phyloP scores from a whole-genome alignment of 1,140 invertebrate genomes.

The Galleria mellonella region DNA sequence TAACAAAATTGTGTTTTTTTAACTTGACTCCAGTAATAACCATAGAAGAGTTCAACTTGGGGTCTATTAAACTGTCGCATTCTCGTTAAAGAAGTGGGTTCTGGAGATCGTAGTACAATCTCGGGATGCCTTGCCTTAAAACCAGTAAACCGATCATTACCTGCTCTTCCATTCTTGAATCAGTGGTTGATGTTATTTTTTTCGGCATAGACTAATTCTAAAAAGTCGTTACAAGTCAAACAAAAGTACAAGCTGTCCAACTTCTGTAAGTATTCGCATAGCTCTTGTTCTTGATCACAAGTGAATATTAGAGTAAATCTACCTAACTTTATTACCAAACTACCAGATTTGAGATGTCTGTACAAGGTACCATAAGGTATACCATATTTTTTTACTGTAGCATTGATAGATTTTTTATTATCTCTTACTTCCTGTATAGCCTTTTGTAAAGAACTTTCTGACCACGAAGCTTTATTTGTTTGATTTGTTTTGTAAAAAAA shows the following conservation, averaged over 20 bases:
- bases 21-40: not conserved
- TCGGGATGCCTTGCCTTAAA: constrained; percentile 29
- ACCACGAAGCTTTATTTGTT: not conserved
- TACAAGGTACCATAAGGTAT: not conserved
- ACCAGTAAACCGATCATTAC: constrained; percentile 25
- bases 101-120: constrained; percentile 23
- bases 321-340: not conserved
- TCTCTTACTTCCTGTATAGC: not conserved
- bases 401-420: not conserved
- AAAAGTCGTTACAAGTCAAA: constrained; percentile 18
- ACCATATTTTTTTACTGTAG: not conserved
- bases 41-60: constrained; percentile 14
- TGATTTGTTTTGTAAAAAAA: not conserved
- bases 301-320: not conserved
- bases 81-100: constrained; percentile 31
- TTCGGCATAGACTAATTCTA: constrained; percentile 19
- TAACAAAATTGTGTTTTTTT: constrained; percentile 1
- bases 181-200: constrained; percentile 24
- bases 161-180: constrained; percentile 31
- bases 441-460: not conserved
- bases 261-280: not conserved
- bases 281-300: not conserved
- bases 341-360: not conserved
- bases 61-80: constrained; percentile 32
- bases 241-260: constrained; percentile 19